Evolutionary conservation across 1,140 invertebrate genomes (phyloP).

Genomic region (Pollicipes pollicipes): DNA sequence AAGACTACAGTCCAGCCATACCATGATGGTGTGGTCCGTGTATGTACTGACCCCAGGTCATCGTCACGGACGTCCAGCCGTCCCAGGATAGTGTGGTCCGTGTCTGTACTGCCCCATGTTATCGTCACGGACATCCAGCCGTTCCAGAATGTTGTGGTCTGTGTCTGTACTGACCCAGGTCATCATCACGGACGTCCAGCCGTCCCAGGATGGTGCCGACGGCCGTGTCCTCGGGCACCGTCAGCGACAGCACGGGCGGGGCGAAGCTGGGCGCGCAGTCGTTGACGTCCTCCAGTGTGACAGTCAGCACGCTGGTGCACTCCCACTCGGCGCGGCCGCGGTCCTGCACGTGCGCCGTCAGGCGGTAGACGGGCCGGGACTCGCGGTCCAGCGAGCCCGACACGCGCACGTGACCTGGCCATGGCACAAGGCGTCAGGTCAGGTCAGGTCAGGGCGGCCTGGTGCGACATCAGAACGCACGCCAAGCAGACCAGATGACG

Average conservation of each 20-base stretch:
- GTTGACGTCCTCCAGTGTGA: conserved; percentile 16
- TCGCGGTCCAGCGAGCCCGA: conserved; percentile 59
- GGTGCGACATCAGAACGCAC: too few relatives aligned
- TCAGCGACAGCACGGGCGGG: background rate
- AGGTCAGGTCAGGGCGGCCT: conserved; percentile 6
- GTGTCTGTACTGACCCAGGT: conserved; percentile 8
- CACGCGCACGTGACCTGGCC: conserved; percentile 25
- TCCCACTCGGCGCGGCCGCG: conserved; percentile 7
- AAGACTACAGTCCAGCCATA: too few relatives aligned
- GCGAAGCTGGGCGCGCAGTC: conserved; percentile 15
- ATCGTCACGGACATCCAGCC: too few relatives aligned
- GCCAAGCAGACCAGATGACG: too few relatives aligned
- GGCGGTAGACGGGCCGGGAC: conserved; percentile 43
- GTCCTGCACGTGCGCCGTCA: conserved; percentile 32
- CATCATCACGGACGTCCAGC: conserved; percentile 15
- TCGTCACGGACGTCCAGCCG: too few relatives aligned
- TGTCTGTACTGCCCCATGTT: too few relatives aligned
- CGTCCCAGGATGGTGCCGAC: conserved; percentile 13
- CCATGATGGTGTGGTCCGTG: too few relatives aligned
- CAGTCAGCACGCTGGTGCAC: background rate
- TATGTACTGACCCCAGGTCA: too few relatives aligned
- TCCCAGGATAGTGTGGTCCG: too few relatives aligned
- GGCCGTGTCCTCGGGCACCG: conserved; percentile 15
- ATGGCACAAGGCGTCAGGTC: too few relatives aligned
- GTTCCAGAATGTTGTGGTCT: too few relatives aligned